These are phyloP conservation scores for Pyrocephalus nanus DNA, from an alignment of 2,797 vertebrate genomes.

Conservation along the genomic window DNA sequence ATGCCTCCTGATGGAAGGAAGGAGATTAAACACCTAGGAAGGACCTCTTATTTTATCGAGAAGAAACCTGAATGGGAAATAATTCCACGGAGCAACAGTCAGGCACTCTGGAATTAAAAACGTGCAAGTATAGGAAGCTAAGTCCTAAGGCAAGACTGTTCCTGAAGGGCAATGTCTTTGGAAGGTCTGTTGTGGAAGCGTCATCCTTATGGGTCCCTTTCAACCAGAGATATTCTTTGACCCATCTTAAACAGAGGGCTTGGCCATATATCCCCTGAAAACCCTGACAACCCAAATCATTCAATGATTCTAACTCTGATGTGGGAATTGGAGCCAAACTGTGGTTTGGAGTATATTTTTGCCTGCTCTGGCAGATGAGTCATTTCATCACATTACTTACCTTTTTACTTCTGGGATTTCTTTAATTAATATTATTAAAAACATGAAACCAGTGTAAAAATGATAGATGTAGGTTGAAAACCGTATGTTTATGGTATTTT, in stretches of 20 bases:
- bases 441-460: background rate
- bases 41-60: background rate
- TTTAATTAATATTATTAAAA: background rate
- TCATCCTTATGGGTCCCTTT: background rate
- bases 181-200: background rate
- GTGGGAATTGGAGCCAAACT: background rate
- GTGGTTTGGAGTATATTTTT: background rate
- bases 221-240: background rate
- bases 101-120: background rate
- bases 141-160: background rate
- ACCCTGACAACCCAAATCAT: background rate
- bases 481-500: background rate
- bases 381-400: background rate
- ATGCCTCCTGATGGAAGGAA: background rate
- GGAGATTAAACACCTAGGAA: background rate
- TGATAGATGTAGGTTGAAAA: background rate
- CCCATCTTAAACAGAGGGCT: background rate
- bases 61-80: background rate
- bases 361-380: background rate
- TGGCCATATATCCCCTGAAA: background rate
- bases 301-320: background rate
- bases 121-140: rapidly evolving
- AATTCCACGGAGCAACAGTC: background rate
- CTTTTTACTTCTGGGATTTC: background rate
- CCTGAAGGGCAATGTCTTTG: background rate